Evolutionary conservation across 2,888 invertebrate genomes (phyloP), one percentile per base, ranked within the genome.

Genomic region (Iphiclides podalirius): DNA sequence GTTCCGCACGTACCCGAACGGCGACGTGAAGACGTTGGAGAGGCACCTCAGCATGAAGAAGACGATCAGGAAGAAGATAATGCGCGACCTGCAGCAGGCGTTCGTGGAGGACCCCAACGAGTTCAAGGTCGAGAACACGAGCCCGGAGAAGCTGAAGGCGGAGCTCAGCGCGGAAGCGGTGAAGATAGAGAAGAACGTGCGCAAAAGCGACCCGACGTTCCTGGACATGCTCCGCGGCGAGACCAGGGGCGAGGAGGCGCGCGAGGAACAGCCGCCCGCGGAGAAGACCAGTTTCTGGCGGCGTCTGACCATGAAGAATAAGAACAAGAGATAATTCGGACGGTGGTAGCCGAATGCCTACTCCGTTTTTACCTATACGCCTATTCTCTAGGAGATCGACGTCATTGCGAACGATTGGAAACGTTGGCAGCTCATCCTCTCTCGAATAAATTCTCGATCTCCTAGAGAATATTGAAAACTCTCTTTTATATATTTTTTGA

Each of bases 41-140:
- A 87, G 95, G 61, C 95, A 95, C 76, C 90, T 95, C 64, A 95
- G 95, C 72, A 95, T 95, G 95, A 95, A 95, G 87, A 95, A 95
- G 74, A 95, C 95, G 12, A 95, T 95, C 60, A 85, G 95, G 61
- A 95, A 94, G 86, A 95, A 95, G 82, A 95, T 95, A 70, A 95
- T 95, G 94, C 89, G 95, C 23, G 95, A 95, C 75, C 89, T 95
- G 61, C 93, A 94, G 68, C 94, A 95, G 72, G 92, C 92, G 35
- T 92, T 93, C 74, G 92, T 93, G 62, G 93, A 92, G 68, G 92
- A 93, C 74, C 93, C 93, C 58, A 92, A 92, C 75, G 93, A 93
- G 82, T 93, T 93, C 77, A 91, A 91, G 69, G 92, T 92, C 61
- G 93, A 93, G 65, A 92, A 92, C 66, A 91, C 92, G 67, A 91